Evolutionary conservation across 2,888 invertebrate species (phyloP).

Genomic region (Dicycla oo): DNA sequence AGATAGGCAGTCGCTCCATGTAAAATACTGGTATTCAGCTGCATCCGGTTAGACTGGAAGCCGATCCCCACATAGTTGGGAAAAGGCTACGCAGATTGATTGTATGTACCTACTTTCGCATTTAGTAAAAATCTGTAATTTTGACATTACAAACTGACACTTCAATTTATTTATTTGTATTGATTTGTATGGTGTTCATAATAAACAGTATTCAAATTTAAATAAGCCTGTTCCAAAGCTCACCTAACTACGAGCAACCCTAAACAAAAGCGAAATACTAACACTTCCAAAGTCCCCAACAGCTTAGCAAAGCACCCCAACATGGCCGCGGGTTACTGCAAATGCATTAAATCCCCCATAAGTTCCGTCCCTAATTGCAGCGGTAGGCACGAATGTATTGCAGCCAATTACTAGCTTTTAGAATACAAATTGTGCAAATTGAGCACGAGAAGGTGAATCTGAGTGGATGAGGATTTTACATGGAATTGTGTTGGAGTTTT

Average conservation of each 20-base stretch:
- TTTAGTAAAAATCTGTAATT: too few relatives aligned
- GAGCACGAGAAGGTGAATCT: background rate
- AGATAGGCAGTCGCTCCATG: too few relatives aligned
- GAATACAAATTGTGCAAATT: slow-evolving; percentile 37
- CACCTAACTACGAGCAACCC: background rate
- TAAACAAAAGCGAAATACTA: background rate
- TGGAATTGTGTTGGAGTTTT: slow-evolving; percentile 29
- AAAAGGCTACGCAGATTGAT: too few relatives aligned
- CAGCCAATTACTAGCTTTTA: slow-evolving; percentile 44
- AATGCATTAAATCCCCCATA: slow-evolving; percentile 55
- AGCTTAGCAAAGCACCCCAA: slow-evolving; percentile 8
- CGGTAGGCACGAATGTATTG: slow-evolving; percentile 31
- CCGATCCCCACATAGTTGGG: too few relatives aligned
- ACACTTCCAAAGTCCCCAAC: slow-evolving; percentile 8
- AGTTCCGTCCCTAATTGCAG: slow-evolving; percentile 34
- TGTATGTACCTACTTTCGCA: too few relatives aligned
- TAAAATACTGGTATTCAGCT: too few relatives aligned
- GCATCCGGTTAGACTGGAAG: too few relatives aligned
- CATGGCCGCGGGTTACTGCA: slow-evolving; percentile 7
- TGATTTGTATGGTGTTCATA: too few relatives aligned
- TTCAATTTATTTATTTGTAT: too few relatives aligned
- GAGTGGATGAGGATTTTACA: slow-evolving; percentile 8
- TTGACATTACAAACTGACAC: too few relatives aligned
- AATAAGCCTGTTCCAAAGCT: too few relatives aligned
- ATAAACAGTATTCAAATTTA: too few relatives aligned